Percentiles rank a stretch among this genome's conserved stretches.
phyloP scores from a whole-genome alignment of 1,140 invertebrate genomes.

The Meloidogyne exigua region DNA sequence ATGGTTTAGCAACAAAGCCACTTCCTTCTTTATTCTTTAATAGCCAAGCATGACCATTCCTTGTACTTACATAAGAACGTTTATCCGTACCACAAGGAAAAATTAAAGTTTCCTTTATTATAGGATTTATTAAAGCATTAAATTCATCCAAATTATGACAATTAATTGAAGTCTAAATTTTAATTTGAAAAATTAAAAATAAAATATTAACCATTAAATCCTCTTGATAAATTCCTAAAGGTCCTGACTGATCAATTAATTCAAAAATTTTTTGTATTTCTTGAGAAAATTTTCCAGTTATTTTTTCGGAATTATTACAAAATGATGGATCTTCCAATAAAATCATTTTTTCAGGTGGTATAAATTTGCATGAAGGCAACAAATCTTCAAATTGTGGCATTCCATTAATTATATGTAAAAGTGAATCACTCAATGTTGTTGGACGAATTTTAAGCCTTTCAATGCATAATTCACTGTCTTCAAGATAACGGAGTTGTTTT shows the following conservation, averaged over 20 bases:
- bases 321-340: neutral
- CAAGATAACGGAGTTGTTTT: conserved; percentile 33
- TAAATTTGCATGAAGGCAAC: neutral
- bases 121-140: conserved; percentile 11
- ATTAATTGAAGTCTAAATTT: conserved; percentile 8
- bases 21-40: conserved; percentile 9
- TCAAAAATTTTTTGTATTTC: conserved; percentile 3
- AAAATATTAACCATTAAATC: conserved; percentile 12
- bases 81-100: conserved; percentile 32
- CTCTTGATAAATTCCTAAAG: conserved; percentile 4
- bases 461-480: conserved; percentile 20
- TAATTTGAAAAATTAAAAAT: neutral
- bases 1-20: conserved; percentile 35
- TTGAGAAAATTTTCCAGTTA: neutral
- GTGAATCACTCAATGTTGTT: neutral
- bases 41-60: conserved; percentile 24
- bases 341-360: neutral
- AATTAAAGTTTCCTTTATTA: conserved; percentile 12
- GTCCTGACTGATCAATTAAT: conserved; percentile 8
- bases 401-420: neutral
- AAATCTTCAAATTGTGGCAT: conserved; percentile 7
- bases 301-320: neutral
- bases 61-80: conserved; percentile 17
- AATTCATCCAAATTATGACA: conserved; percentile 14
- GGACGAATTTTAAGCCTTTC: conserved; percentile 27